Evolutionary conservation across 2,888 invertebrate genomes (phyloP), one percentile per base, ranked within the genome.

Genomic region (Aphidoletes aphidimyza): DNA sequence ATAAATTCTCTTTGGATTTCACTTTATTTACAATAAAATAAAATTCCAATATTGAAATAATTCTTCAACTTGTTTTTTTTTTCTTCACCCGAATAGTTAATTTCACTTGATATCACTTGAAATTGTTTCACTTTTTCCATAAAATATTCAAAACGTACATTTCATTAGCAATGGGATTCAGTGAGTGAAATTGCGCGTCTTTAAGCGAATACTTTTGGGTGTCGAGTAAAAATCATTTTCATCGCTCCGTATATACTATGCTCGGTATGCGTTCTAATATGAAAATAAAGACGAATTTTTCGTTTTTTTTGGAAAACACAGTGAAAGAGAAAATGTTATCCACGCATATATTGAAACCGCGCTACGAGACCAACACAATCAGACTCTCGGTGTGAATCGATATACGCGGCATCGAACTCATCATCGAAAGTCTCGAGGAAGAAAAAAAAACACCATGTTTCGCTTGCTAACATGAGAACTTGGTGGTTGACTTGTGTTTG

Each of bases 371-470:
- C 37, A 81, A 81, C 37, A 81, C 81, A 81, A 81, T 37, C 19
- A 81, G 9, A 69, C 26, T n/a, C 22, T n/a, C n/a, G n/a, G n/a
- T n/a, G n/a, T 37, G 37, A 81, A 81, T 81, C 81, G 37, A 81
- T 81, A 81, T 81, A 81, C 81, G 81, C 81, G 81, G 81, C 81
- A 81, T 81, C 69, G 69, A 69, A 69, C 69, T 69, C 69, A 69
- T 69, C 5, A 69, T 69, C n/a, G n/a, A n/a, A n/a, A n/a, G 30
- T 69, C 30, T 26, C 3, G 17, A 69, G 69, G 34, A 69, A 69
- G 30, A 69, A 9, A 69, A n/a, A n/a, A n/a, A n/a, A n/a, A n/a
- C n/a, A n/a, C n/a, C n/a, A n/a, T n/a, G n/a, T 30, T 69, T 30
- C 22, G 14, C 17, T n/a, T n/a, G n/a, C 22, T 37, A 26, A 22